Base-by-base conservation (phyloP, 2,113 vertebrate genomes). In the Climacteris rufus region DNA sequence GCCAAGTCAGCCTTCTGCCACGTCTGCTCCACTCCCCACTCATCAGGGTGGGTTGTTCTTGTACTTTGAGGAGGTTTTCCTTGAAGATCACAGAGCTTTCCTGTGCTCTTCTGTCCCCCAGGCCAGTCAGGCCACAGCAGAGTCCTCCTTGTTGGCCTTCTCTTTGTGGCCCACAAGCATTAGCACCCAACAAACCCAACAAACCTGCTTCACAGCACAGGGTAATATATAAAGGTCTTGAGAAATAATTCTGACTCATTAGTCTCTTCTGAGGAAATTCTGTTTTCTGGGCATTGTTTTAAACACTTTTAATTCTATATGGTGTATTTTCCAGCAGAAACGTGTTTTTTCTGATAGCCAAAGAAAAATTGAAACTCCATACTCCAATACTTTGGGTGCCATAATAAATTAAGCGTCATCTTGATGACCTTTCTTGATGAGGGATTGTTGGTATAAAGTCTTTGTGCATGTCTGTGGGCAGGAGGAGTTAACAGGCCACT, bases 1-100 rank as follows among this genome's bases (percentile, higher is more conserved):
- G 93, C 90, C 84, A 85, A 69, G n/a, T 45, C 70, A 80, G 66
- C 92, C 88, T 94, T 90, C 79, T 93, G 92, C 79, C 82, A 42
- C 1, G 1, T 92, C 95, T 94, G 75, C 71, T 93, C 30, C 9
- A 0, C 78, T 91, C 93, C 78, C 77, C 45, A 1, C n/a, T 47
- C 66, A 6, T 9, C 4, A 3, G 45, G 6, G 28, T 37, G 49
- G 15, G 17, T 40, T n/a, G 10, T 30, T 88, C 66, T 49, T 2
- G 1, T 45, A 5, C 44, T 90, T 85, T 53, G 23, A 61, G 75
- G 28, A 80, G 16, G 5, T 74, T 95, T 93, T 80, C 45, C 68
- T 25, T 42, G 66, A 88, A 92, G 66, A 83, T 80, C n/a, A 93
- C 11, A 3, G 35, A 80, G 30, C 6, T 88, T 16, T 63, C 11